Conservation (phyloP, 2,888 invertebrate species). For the Caenorhabditis sulstoni region DNA sequence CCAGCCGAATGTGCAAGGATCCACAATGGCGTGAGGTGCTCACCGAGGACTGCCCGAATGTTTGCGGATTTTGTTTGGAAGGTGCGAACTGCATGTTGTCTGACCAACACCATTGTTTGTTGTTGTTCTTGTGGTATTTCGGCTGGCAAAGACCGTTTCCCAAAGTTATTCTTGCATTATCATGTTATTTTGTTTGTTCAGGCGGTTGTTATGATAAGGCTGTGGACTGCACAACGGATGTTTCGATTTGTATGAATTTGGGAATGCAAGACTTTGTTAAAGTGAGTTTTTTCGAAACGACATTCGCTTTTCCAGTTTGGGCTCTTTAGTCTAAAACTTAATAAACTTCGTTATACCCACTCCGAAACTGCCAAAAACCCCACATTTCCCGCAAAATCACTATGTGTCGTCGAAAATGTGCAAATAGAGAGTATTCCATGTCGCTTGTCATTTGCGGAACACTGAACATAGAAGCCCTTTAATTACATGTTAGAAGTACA, state of each 20-base stretch:
- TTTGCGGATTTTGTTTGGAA: conserved; percentile 62
- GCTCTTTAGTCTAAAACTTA: too few species aligned
- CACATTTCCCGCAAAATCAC: too few species aligned
- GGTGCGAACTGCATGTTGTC: conserved; percentile 20
- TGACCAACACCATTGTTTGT: conserved; percentile 17
- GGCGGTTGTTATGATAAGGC: conserved; percentile 56
- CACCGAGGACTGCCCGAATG: conserved; percentile 62
- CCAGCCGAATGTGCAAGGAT: conserved; percentile 59
- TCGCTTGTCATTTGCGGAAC: conserved; percentile 11
- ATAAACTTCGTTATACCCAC: too few species aligned
- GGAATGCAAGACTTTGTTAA: conserved; percentile 53
- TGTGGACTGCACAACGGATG: conserved; percentile 47
- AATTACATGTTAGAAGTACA: too few species aligned
- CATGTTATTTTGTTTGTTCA: not conserved
- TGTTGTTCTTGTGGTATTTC: not conserved
- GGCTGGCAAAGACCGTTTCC: not conserved
- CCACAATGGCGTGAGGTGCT: conserved; percentile 61
- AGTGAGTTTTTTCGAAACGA: conserved; percentile 2
- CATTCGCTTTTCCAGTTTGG: too few species aligned
- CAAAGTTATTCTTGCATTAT: conserved; percentile 1
- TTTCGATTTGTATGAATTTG: conserved; percentile 54
- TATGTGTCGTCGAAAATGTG: too few species aligned
- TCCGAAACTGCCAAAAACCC: too few species aligned
- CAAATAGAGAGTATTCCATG: not conserved
- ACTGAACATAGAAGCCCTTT: not conserved